These are phyloP conservation scores for Papilio helenus DNA, from an alignment of 1,140 invertebrate genomes.

Conservation along the genomic window DNA sequence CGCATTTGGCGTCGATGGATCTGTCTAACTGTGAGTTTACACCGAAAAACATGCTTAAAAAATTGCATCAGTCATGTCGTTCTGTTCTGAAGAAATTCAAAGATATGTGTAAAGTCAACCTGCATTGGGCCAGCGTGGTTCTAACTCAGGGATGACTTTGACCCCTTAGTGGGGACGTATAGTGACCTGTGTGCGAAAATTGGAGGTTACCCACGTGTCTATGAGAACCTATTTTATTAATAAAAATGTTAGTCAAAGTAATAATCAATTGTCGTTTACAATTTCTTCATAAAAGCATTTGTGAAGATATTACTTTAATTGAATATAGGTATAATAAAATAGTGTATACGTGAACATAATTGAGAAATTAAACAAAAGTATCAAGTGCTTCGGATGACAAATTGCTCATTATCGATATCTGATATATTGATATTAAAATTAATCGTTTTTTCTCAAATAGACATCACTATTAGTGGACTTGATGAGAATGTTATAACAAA, in stretches of 20 bases:
- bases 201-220: no score
- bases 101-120: no score
- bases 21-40: no score
- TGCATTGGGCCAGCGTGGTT: no score
- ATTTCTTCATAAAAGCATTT: not conserved
- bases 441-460: conserved; percentile 52
- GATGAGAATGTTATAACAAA: conserved; percentile 40
- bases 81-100: no score
- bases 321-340: not conserved
- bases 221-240: no score
- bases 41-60: no score
- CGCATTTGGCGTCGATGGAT: conserved; percentile 49
- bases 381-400: not conserved
- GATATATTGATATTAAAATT: conserved; percentile 57
- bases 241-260: not conserved
- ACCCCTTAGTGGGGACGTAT: no score
- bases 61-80: no score
- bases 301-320: not conserved
- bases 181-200: no score
- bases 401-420: conserved; percentile 39
- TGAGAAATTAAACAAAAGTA: conserved; percentile 4
- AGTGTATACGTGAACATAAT: not conserved
- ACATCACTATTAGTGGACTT: conserved; percentile 55
- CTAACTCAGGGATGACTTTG: no score
- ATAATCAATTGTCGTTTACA: not conserved